Evolutionary conservation across 2,888 invertebrate genomes (phyloP).

Genomic region (Cancer borealis): DNA sequence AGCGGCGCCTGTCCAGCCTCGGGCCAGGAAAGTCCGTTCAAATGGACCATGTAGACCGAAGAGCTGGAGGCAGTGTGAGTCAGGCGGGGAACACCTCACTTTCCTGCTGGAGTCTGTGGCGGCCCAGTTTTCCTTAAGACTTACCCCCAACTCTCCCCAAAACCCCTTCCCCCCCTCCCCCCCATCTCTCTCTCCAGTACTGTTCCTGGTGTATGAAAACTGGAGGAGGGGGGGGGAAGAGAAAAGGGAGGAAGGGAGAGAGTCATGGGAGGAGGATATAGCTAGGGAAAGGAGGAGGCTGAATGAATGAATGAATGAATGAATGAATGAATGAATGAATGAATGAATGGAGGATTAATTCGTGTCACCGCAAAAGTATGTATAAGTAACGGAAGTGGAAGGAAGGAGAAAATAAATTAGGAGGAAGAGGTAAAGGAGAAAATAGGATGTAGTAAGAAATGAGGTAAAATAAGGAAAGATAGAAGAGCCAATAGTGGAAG

Average conservation of each 20-base stretch:
- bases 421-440: too few relatives aligned
- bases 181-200: background rate
- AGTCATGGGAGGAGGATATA: background rate
- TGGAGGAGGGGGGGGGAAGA: background rate
- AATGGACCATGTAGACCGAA: background rate
- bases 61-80: background rate
- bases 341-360: background rate
- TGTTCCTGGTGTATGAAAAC: background rate
- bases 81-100: constrained; percentile 18
- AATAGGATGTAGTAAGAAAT: background rate
- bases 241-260: background rate
- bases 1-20: constrained; percentile 11
- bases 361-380: background rate
- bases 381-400: background rate
- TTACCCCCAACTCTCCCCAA: background rate
- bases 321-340: constrained; percentile 18
- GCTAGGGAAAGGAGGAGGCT: background rate
- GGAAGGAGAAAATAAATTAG: background rate
- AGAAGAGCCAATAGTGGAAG: background rate
- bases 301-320: constrained; percentile 18
- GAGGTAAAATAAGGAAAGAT: background rate
- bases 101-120: constrained; percentile 21
- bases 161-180: background rate
- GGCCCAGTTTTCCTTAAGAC: constrained; percentile 34
- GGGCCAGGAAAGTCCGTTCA: constrained; percentile 37